Base-by-base conservation (phyloP, 2,888 invertebrate genomes). In the Phalera bucephala region DNA sequence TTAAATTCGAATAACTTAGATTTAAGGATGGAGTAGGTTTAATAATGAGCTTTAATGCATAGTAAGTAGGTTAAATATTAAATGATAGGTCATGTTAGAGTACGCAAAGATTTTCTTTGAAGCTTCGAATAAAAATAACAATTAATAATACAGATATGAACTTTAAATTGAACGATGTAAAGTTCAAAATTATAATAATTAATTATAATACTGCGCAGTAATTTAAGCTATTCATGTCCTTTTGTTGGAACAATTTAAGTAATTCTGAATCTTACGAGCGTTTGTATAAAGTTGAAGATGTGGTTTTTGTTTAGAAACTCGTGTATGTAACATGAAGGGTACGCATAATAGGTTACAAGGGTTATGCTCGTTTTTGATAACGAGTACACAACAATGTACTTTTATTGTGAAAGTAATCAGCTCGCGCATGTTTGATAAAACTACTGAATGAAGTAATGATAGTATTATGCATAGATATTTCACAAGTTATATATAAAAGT, bases 101-200 rank as follows among this genome's bases (percentile, higher is more conserved):
- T 1, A 20, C 0, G 5, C 0, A 5, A 10, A 2, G 8, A 9
- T 9, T 2, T 2, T 6, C 13, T 0, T 1, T 8, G 3, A 5
- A 1, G 8, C 7, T 2, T 3, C 0, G 13, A 14, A 1, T 3
- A 0, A 2, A 7, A 8, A 7, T 1, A 0, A 25, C 9, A 10
- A 21, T 7, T 11, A 28, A 8, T n/a, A n/a, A n/a, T n/a, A n/a
- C n/a, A 6, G 48, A 36, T 42, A 14, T n/a, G 5, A 33, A 29
- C 44, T 26, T 15, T 32, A 39, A 7, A 0, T 0, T 0, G 0
- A 9, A 0, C 0, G 0, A 0, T 0, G 0, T 33, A 37, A 23
- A 36, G 23, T 21, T 36, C 12, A 36, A 27, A 36, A 28, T 48
- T 17, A 17, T 17, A 3, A 17, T 7, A 19, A 29, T 5, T 7